Evolutionary conservation across 2,888 invertebrate genomes (phyloP).

Genomic region (Chromoteleia sp.): DNA sequence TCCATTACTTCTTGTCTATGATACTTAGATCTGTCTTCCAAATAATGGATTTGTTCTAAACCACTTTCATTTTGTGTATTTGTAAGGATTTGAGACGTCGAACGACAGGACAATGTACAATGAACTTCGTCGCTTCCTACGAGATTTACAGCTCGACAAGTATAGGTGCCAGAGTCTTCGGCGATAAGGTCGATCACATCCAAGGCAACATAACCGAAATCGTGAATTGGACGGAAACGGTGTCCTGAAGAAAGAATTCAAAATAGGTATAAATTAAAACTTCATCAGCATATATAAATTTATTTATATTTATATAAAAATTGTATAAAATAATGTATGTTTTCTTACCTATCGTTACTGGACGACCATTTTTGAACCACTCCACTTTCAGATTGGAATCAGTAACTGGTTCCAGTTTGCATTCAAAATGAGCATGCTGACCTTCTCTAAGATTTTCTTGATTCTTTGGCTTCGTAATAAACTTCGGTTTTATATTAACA

Average conservation of each 20-base stretch:
- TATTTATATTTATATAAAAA: too few relatives aligned
- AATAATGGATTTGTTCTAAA: slow-evolving; percentile 94
- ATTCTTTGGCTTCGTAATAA: slow-evolving; percentile 94
- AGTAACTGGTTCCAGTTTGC: slow-evolving; percentile 97
- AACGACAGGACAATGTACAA: slow-evolving; percentile 90
- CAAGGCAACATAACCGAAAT: slow-evolving; percentile 99
- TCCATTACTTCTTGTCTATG: slow-evolving; percentile 91
- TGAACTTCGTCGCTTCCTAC: slow-evolving; percentile 95
- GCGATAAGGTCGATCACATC: slow-evolving; percentile 98
- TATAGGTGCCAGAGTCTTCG: slow-evolving; percentile 97
- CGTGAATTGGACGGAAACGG: slow-evolving; percentile 97
- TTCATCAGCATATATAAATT: too few relatives aligned
- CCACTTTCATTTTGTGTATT: slow-evolving; percentile 95
- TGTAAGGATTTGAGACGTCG: slow-evolving; percentile 92
- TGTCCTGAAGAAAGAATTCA: slow-evolving; percentile 86
- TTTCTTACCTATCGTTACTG: slow-evolving; percentile 89
- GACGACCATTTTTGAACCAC: slow-evolving; percentile 98
- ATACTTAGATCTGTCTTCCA: slow-evolving; percentile 93
- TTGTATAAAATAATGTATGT: neutral
- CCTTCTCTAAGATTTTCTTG: slow-evolving; percentile 94
- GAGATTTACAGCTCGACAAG: slow-evolving; percentile 95
- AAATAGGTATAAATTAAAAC: neutral
- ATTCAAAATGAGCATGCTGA: slow-evolving; percentile 98
- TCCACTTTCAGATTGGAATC: slow-evolving; percentile 98
- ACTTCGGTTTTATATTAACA: slow-evolving; percentile 92